These are phyloP conservation scores for Catharus fuscescens DNA, from an alignment of 2,113 vertebrate genomes.

Conservation along the genomic window DNA sequence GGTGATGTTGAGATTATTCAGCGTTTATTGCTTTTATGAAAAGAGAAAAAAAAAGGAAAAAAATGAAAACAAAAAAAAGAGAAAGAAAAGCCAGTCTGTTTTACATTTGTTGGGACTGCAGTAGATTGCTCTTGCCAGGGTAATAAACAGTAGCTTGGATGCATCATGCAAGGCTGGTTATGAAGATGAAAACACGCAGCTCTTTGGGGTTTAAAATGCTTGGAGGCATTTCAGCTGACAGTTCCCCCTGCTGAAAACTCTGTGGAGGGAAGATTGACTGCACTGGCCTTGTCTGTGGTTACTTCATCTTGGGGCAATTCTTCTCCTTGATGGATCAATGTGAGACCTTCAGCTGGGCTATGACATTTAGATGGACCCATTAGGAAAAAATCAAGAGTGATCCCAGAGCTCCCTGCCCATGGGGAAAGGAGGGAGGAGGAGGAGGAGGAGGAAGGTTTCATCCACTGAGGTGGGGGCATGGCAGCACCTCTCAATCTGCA, in stretches of 20 bases:
- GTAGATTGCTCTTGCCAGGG: neutral
- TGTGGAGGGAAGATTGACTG: neutral
- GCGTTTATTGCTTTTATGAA: conserved; percentile 30
- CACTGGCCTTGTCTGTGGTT: neutral
- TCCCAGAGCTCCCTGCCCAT: neutral
- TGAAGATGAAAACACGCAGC: neutral
- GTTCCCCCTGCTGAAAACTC: neutral
- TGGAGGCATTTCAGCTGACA: neutral
- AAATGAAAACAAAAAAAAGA: neutral
- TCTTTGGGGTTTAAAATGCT: neutral
- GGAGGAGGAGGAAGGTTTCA: neutral
- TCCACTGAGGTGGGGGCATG: neutral
- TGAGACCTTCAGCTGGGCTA: neutral
- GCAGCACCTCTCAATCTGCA: neutral
- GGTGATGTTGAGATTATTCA: conserved; percentile 52
- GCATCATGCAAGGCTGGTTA: conserved; percentile 24
- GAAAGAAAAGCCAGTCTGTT: neutral
- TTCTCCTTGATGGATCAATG: neutral
- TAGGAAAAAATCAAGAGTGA: neutral
- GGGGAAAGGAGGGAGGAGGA: neutral
- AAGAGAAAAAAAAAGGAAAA: neutral
- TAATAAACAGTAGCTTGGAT: conserved; percentile 25
- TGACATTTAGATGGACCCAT: neutral
- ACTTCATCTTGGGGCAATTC: neutral
- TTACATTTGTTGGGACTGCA: conserved; percentile 21